Evolutionary conservation across 2,888 invertebrate species (phyloP).

Genomic region (Teinopalpus imperialis): DNA sequence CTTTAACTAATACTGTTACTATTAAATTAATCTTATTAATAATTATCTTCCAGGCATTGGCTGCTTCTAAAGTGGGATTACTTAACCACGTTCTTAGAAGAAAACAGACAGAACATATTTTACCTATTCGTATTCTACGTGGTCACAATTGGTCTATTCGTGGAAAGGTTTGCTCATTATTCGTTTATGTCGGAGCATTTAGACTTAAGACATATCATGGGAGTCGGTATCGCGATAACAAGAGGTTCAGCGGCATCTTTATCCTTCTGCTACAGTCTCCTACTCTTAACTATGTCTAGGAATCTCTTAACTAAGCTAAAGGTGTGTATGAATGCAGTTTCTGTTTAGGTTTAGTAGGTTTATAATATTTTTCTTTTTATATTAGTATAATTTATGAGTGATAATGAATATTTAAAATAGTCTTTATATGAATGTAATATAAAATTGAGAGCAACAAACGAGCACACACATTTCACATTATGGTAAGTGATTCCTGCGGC

Average conservation of each 20-base stretch:
- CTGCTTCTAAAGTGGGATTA: conserved; percentile 91
- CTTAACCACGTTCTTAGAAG: conserved; percentile 95
- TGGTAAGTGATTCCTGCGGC: no score
- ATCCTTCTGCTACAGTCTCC: conserved; percentile 96
- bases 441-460: no score
- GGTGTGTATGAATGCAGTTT: conserved; percentile 37
- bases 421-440: no score
- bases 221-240: conserved; percentile 97
- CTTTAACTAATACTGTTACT: no score
- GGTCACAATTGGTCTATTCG: conserved; percentile 95
- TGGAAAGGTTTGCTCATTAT: conserved; percentile 97
- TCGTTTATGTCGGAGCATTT: conserved; percentile 98
- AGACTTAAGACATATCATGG: conserved; percentile 97
- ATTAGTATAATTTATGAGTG: no score
- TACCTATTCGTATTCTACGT: conserved; percentile 97
- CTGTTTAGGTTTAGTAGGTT: no score
- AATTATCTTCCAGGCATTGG: conserved; percentile 88
- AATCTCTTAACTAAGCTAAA: conserved; percentile 96
- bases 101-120: conserved; percentile 97
- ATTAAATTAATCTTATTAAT: no score
- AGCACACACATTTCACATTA: no score
- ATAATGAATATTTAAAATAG: no score
- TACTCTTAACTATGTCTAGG: conserved; percentile 95
- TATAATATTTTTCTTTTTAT: no score
- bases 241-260: conserved; percentile 96